Percentiles rank a stretch among this genome's conserved stretches.
phyloP scores from a whole-genome alignment of 1,140 invertebrate genomes.

The Himalopsyche phryganea region DNA sequence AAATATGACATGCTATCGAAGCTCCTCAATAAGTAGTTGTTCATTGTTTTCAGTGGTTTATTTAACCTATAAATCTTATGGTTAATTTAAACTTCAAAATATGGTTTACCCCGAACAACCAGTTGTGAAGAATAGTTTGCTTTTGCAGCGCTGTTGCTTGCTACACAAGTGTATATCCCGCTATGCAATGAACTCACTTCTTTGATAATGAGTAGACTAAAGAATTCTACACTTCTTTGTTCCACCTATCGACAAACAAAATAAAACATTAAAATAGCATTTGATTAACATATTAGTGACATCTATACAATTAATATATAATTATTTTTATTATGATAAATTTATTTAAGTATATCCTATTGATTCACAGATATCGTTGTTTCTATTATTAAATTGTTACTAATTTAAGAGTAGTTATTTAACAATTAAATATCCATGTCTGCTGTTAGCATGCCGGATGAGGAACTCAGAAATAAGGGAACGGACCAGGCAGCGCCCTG shows the following conservation, averaged over 20 bases:
- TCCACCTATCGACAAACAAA: constrained; percentile 59
- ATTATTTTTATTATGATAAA: no score
- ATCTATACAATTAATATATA: no score
- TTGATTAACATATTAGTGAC: constrained; percentile 7
- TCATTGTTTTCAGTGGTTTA: no score
- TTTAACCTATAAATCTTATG: background rate
- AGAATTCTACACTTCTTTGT: constrained; percentile 72
- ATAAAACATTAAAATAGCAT: constrained; percentile 16
- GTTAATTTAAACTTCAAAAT: background rate
- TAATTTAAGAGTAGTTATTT: no score
- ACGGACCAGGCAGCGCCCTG: no score
- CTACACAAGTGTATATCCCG: constrained; percentile 84
- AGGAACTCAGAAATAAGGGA: no score
- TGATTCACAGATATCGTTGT: no score
- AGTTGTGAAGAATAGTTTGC: constrained; percentile 79
- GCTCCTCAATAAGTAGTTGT: background rate
- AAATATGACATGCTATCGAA: constrained; percentile 13
- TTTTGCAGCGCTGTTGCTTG: constrained; percentile 77
- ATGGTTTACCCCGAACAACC: constrained; percentile 71
- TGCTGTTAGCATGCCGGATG: no score
- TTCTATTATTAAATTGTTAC: no score
- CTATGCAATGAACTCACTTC: constrained; percentile 72
- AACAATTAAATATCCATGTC: no score
- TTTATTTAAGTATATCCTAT: no score
- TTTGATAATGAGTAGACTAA: constrained; percentile 74